Base-by-base conservation (phyloP, 2,797 vertebrate genomes). In the Oryzias dopingdopingensis region DNA sequence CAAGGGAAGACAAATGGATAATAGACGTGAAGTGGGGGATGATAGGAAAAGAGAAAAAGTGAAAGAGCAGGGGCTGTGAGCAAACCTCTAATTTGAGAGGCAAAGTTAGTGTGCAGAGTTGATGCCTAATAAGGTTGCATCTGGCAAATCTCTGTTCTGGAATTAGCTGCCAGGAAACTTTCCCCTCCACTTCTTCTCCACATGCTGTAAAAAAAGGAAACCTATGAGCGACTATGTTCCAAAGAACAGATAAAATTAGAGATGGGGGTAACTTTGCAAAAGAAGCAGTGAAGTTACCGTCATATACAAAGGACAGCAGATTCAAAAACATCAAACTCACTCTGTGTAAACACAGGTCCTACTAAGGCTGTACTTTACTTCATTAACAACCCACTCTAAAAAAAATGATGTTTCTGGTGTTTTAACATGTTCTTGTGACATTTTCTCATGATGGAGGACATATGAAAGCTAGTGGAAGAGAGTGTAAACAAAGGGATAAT, bases 121-220 rank as follows among this genome's bases (percentile, higher is more conserved):
- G 89, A 92, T 90, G 91, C 92, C 91, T 92, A 92, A 92, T 92
- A 93, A 91, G 92, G 92, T 48, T 90, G 88, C 74, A 89, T 90
- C 83, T 82, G 80, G 87, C 89, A 77, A 77, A 74, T 54, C 67
- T 83, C 88, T 63, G 79, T 86, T 65, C 80, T 81, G 65, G 81
- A 83, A 66, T 77, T 26, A 74, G 81, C 88, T 91, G 91, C 90
- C 90, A 91, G 88, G 88, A 89, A 92, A 92, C 85, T 89, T 89
- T 91, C 74, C 79, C 80, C 79, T 79, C 77, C 84, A 82, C 75
- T 72, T 84, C 75, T 67, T 71, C 73, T 82, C 61, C 52, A 45
- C 72, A 59, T 45, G 62, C 77, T 82, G 54, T 59, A 81, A 87
- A 72, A 87, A 80, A 87, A 85, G 82, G 81, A 87, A 87, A 91